phyloP scores from a whole-genome alignment of 2,888 invertebrate species.

The Embidobia sp. region DNA sequence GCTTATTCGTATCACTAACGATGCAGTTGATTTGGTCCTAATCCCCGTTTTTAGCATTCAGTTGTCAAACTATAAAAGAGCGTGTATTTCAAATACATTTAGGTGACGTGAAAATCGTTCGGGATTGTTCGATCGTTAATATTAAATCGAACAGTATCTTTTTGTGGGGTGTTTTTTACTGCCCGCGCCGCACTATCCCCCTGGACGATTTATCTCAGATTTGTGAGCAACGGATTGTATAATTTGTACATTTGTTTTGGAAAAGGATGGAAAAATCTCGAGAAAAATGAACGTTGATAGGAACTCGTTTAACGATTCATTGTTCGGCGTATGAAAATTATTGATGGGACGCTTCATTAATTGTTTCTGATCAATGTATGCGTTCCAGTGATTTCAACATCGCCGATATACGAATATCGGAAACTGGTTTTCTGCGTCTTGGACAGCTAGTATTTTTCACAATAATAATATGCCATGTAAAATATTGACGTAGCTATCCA shows the following conservation, averaged over 20 bases:
- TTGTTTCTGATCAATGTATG: conserved; percentile 4
- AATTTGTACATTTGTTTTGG: conserved; percentile 1
- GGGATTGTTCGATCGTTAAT: not conserved
- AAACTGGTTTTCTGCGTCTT: conserved; percentile 5
- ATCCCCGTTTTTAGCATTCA: too few species aligned
- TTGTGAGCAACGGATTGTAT: not conserved
- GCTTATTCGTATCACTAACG: too few species aligned
- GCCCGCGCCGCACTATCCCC: too few species aligned
- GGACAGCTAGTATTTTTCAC: conserved; percentile 8
- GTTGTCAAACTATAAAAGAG: too few species aligned
- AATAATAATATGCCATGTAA: not conserved
- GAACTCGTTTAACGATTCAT: not conserved
- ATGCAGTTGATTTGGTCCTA: too few species aligned
- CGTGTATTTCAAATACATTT: too few species aligned
- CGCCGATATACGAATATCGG: conserved; percentile 11
- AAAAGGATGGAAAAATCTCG: too few species aligned
- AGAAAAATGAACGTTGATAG: not conserved
- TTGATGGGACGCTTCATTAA: conserved; percentile 3
- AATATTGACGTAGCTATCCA: conserved; percentile 12
- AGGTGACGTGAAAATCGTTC: not conserved
- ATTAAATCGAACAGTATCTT: not conserved
- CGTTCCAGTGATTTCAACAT: conserved; percentile 14
- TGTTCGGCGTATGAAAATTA: conserved; percentile 5
- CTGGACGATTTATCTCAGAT: not conserved
- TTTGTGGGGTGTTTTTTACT: not conserved